Percentiles rank a stretch among this genome's conserved stretches.
phyloP scores from a whole-genome alignment of 2,888 invertebrate species.

The Pyrochroa serraticornis region DNA sequence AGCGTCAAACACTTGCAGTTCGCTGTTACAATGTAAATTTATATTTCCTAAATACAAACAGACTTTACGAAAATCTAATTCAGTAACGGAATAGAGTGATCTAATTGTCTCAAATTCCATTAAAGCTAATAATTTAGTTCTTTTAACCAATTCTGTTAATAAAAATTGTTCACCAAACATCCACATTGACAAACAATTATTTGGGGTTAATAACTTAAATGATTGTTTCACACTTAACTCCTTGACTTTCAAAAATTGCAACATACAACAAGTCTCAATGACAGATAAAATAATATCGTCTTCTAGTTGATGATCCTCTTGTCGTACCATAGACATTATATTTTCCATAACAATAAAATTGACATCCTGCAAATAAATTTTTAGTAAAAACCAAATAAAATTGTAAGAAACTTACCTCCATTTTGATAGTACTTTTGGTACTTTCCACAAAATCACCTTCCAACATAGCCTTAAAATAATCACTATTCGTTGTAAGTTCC shows the following conservation, averaged over 20 bases:
- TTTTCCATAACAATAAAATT: not conserved
- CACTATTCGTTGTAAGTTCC: not conserved
- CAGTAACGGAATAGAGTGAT: not conserved
- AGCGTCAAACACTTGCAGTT: conserved; percentile 1
- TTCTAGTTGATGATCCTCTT: not conserved
- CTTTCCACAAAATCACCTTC: not conserved
- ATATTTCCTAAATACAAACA: not conserved
- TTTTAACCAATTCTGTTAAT: not conserved
- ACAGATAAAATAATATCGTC: not conserved
- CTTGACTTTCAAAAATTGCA: not conserved
- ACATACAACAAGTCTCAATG: not conserved
- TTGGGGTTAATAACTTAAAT: not conserved
- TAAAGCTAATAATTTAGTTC: not conserved
- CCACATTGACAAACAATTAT: conserved; percentile 1
- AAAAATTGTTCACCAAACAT: not conserved
- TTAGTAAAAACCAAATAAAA: not conserved
- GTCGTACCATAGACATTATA: not conserved
- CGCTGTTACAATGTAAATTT: not conserved
- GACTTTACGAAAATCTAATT: not conserved
- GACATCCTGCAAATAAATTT: not conserved
- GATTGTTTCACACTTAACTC: not conserved
- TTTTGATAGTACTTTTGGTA: not conserved
- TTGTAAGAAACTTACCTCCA: not conserved
- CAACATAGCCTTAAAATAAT: conserved; percentile 2
- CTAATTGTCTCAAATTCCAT: not conserved